Evolutionary conservation across 2,797 vertebrate genomes (phyloP).

Genomic region (Paguma larvata): DNA sequence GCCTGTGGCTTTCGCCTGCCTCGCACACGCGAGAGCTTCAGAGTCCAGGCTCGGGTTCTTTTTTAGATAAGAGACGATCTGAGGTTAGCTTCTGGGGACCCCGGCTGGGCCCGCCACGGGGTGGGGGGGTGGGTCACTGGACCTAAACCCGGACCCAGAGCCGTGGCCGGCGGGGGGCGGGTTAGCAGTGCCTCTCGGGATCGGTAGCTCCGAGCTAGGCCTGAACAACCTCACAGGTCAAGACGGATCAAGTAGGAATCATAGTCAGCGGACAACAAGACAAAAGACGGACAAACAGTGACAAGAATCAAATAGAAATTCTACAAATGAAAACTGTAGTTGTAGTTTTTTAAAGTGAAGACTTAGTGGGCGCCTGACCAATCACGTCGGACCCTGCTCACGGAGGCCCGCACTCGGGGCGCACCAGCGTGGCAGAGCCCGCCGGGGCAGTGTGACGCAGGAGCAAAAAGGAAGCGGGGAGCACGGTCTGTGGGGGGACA

Average conservation of each 20-base stretch:
- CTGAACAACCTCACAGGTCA: not conserved
- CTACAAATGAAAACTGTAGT: not conserved
- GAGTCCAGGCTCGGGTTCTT: not conserved
- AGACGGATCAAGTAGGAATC: not conserved
- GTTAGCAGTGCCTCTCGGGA: not conserved
- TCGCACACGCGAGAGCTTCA: fast-evolving
- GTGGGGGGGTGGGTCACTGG: too few species aligned
- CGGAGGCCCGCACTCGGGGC: fast-evolving
- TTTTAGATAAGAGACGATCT: not conserved
- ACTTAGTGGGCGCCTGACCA: too few species aligned
- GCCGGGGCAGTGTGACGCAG: fast-evolving
- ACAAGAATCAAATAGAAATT: not conserved
- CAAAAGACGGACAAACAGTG: fast-evolving
- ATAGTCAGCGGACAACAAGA: not conserved
- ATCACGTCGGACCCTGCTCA: not conserved
- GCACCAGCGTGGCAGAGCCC: not conserved
- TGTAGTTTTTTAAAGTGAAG: not conserved
- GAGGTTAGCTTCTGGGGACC: not conserved
- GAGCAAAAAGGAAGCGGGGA: not conserved
- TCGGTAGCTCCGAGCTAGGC: not conserved
- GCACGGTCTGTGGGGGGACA: not conserved
- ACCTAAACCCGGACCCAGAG: too few species aligned
- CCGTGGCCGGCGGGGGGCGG: fast-evolving
- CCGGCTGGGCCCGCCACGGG: fast-evolving
- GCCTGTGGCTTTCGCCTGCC: fast-evolving